Evolutionary conservation across 1,140 invertebrate species (phyloP), one percentile per base, ranked within the genome.

Genomic region (Drosophila lacteicornis): DNA sequence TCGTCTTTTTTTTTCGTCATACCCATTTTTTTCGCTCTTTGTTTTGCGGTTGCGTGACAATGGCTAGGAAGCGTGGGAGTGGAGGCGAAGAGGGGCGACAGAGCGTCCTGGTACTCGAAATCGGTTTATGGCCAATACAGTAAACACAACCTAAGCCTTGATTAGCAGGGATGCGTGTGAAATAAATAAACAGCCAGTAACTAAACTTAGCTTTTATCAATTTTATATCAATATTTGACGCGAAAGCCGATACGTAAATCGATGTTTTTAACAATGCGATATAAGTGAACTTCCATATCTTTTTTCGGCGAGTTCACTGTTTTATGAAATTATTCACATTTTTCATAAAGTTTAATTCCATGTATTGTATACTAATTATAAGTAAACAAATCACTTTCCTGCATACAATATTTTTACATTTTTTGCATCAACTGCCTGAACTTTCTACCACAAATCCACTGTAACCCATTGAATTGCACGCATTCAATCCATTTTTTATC

Each of bases 41-140:
- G 45, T 78, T 58, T 65, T 81, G 78, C 27, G 82, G 82, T 85
- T 86, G 82, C 82, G 82, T 85, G 82, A 86, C 82, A 85, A 86
- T 79, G 65, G 62, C 66, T 56, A 66, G 38, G 70, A 65, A 38
- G 42, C 7, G 66, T 11, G 51, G n/a, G 50, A 15, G 15, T 4
- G 33, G 40, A 36, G 59, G 57, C 53, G 58, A 33, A 19, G 22
- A 36, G 30, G 49, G 49, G 50, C 17, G 46, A 46, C 58, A 51
- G 58, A 19, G 46, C 57, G 22, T 30, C 45, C 67, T 63, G 70
- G 58, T 42, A 75, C 71, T 62, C 58, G 33, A 75, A 59, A 73
- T 30, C 67, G 70, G 46, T 73, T 73, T 73, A 73, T 73, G 15
- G 70, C 47, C 58, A 13, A n/a, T 53, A 75, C 71, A 75, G 71